Evolutionary conservation across 2,888 invertebrate genomes (phyloP).

Genomic region (Chloroclystis v-ata): DNA sequence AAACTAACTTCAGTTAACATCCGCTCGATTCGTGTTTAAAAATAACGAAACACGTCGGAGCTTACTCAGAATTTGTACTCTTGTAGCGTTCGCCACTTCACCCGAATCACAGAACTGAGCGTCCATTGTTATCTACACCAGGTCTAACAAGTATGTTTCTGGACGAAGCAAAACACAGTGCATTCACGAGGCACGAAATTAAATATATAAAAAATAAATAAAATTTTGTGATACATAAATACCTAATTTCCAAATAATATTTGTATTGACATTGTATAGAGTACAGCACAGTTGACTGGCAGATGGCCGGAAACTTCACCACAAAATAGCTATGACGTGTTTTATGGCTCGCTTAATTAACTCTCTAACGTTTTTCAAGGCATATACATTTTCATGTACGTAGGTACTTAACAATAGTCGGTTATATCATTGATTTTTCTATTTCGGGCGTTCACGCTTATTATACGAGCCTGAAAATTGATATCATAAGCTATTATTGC

Average conservation of each 20-base stretch:
- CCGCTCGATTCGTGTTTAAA: conserved; percentile 56
- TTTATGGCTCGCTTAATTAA: too few species aligned
- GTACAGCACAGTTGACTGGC: conserved; percentile 42
- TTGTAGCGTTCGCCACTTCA: conserved; percentile 65
- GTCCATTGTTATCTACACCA: conserved; percentile 25
- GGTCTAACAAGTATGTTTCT: conserved; percentile 28
- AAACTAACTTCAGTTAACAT: conserved; percentile 32
- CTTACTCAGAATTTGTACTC: conserved; percentile 87
- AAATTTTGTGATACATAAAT: conserved; percentile 57
- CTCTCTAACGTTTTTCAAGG: too few species aligned
- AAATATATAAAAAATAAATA: conserved; percentile 38
- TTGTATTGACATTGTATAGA: conserved; percentile 46
- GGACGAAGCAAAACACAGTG: conserved; percentile 62
- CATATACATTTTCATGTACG: too few species aligned
- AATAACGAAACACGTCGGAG: conserved; percentile 75
- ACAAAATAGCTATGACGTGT: conserved; percentile 11
- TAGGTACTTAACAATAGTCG: too few species aligned
- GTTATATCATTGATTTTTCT: too few species aligned
- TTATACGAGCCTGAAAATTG: too few species aligned
- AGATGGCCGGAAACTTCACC: conserved; percentile 32
- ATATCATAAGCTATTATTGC: too few species aligned
- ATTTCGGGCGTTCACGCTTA: too few species aligned
- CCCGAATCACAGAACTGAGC: conserved; percentile 28
- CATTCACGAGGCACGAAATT: conserved; percentile 33
- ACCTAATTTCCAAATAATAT: conserved; percentile 52